phyloP scores from a whole-genome alignment of 2,888 invertebrate genomes.

The Watsonalla binaria region DNA sequence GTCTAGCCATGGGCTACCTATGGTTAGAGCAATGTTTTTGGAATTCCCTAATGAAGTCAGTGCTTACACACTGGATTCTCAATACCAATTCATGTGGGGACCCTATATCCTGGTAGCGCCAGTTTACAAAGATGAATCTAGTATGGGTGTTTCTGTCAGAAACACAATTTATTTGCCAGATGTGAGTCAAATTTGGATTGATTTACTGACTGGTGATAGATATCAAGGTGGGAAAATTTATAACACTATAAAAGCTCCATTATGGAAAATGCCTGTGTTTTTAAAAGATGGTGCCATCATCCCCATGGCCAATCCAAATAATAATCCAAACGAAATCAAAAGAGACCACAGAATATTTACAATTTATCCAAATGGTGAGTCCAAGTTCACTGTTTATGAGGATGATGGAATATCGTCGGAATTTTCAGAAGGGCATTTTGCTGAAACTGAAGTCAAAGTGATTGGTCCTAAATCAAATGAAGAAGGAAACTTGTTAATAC shows the following conservation, averaged over 20 bases:
- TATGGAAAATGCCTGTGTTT: conserved; percentile 68
- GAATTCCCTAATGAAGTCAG: conserved; percentile 52
- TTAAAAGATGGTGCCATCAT: conserved; percentile 64
- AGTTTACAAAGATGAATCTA: conserved; percentile 40
- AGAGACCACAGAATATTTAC: conserved; percentile 49
- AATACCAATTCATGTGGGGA: conserved; percentile 73
- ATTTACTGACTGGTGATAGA: conserved; percentile 60
- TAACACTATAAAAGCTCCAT: conserved; percentile 48
- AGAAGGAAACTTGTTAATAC: conserved; percentile 40
- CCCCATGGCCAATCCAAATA: conserved; percentile 62
- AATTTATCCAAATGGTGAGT: conserved; percentile 51
- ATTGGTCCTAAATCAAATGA: conserved; percentile 39
- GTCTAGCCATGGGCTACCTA: conserved; percentile 53
- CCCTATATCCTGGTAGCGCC: conserved; percentile 65
- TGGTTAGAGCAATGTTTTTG: conserved; percentile 67
- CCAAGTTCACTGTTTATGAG: conserved; percentile 54
- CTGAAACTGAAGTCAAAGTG: conserved; percentile 44
- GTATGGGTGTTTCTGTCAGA: conserved; percentile 34
- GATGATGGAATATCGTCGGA: conserved; percentile 59
- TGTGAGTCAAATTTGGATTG: conserved; percentile 57
- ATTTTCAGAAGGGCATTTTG: conserved; percentile 43
- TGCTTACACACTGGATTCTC: conserved; percentile 56
- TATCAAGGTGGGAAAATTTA: conserved; percentile 63
- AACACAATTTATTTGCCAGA: conserved; percentile 57
- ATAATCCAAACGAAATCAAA: conserved; percentile 56